phyloP scores from a whole-genome alignment of 2,797 vertebrate genomes.

The Cuculus canorus region DNA sequence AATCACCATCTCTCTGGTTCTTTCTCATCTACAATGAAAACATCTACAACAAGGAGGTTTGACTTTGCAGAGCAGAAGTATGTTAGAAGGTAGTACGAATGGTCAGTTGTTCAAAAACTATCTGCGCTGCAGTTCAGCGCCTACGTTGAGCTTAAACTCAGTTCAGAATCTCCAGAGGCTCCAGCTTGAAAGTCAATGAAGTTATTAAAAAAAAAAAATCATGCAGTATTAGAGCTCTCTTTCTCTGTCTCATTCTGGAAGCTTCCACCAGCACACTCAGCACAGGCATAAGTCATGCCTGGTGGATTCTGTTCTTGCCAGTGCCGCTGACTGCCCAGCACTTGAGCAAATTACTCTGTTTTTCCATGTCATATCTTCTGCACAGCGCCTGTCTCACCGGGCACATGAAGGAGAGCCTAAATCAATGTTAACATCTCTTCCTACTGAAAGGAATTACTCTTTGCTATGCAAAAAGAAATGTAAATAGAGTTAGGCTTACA shows the following conservation, averaged over 20 bases:
- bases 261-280: rapidly evolving
- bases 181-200: not conserved
- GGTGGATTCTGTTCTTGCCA: not conserved
- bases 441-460: not conserved
- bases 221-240: rapidly evolving
- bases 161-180: not conserved
- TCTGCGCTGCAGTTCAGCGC: not conserved
- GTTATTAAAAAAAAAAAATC: not conserved
- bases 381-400: rapidly evolving
- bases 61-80: rapidly evolving
- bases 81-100: not conserved
- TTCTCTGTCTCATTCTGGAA: not conserved
- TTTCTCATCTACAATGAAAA: not conserved
- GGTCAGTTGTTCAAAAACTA: not conserved
- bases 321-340: not conserved
- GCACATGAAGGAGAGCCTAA: rapidly evolving
- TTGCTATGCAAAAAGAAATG: not conserved
- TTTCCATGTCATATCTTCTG: not conserved
- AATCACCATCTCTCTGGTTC: not conserved
- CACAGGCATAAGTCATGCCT: rapidly evolving
- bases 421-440: not conserved
- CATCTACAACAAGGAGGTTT: not conserved
- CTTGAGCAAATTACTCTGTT: rapidly evolving
- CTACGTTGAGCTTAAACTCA: not conserved
- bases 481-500: not conserved